phyloP scores from a whole-genome alignment of 2,113 vertebrate genomes.

The Actenoides hombroni region DNA sequence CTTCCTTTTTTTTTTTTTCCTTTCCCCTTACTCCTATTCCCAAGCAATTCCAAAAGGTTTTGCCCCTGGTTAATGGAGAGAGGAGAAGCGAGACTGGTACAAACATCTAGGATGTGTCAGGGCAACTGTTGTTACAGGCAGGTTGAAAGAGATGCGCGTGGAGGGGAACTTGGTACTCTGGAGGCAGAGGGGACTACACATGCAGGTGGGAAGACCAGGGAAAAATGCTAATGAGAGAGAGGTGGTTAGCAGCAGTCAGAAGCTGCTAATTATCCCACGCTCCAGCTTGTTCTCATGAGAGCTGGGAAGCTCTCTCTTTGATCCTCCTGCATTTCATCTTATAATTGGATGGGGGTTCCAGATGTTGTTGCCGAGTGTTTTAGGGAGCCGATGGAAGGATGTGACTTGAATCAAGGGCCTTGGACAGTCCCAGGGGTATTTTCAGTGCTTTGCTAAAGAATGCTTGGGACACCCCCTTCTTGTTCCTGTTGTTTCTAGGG shows the following conservation, averaged over 20 bases:
- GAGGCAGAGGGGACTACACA: background rate
- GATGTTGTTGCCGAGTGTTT: background rate
- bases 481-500: background rate
- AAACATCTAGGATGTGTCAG: background rate
- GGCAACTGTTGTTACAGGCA: background rate
- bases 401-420: background rate
- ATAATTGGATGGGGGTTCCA: conserved; percentile 16
- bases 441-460: background rate
- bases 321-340: conserved; percentile 32
- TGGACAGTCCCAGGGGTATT: background rate
- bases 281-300: conserved; percentile 19
- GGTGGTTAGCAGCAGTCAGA: background rate
- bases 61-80: background rate
- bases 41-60: background rate
- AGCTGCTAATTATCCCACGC: conserved; percentile 41
- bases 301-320: conserved; percentile 32
- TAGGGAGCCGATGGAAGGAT: background rate
- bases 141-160: fast-evolving
- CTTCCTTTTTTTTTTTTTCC: background rate
- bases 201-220: background rate
- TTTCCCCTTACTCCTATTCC: background rate
- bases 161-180: background rate
- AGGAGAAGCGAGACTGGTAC: background rate
- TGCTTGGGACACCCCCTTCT: background rate
- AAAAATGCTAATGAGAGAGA: background rate